Evolutionary conservation across 2,888 invertebrate genomes (phyloP), one percentile per base, ranked within the genome.

Genomic region (Drosophila robusta): DNA sequence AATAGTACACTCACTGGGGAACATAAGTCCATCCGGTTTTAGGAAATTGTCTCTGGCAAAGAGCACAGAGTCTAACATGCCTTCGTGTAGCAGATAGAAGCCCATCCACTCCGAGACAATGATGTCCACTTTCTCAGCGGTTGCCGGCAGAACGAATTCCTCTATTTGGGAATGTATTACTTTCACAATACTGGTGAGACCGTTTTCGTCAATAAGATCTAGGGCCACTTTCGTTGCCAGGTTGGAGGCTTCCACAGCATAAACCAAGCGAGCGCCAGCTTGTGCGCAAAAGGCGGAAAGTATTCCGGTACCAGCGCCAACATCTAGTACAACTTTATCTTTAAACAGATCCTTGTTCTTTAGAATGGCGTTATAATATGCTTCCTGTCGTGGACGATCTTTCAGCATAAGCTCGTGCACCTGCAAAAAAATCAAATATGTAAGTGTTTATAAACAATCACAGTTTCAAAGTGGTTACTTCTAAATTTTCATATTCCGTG

Each of bases 41-140:
- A 98, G 93, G 91, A 96, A 97, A 71, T 94, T 94, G 89, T 98
- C 96, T 80, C 97, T 93, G 0, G 98, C 98, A 81, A 93, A 93
- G 11, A 98, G 92, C 3, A 99, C 96, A 0, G 98, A 97, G 91
- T 98, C 97, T 56, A 99, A 91, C 99, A 99, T 99, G 7, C 97
- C 98, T 92, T 99, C 98, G 90, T 98, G 98, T 14, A 99, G 93
- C 34, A 99, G 93, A 92, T 98, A 98, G 92, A 98, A 98, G 0
- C 98, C 98, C 98, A 99, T 99, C 98, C 98, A 99, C 93, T 99
- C 98, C 0, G 98, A 98, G 5, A 99, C 95, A 72, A 99, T 97
- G 9, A 97, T 94, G 92, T 98, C 98, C 1, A 97, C 96, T 92
- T 96, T 95, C 8, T 94, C 93, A 52, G 94, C 82, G 6, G 91